Base-by-base conservation (phyloP, 2,888 invertebrate species). In the Latrodectus elegans region DNA sequence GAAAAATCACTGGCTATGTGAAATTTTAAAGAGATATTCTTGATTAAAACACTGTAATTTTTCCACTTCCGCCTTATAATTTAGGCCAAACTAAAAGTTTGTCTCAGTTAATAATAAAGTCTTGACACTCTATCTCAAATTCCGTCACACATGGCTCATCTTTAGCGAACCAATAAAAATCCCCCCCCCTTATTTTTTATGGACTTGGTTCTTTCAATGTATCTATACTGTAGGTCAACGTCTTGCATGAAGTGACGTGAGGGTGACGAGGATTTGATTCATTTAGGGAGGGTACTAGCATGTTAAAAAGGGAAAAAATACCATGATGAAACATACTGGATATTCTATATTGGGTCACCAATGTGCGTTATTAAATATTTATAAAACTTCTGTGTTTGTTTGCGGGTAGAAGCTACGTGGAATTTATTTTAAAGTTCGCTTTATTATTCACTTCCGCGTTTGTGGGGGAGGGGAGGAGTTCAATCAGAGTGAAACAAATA, bases 111-210 rank as follows among this genome's bases (percentile, higher is more conserved):
- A 55, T 52, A 67, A 22, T 8, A 17, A 55, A 38, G 6, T 67
- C 22, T 26, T 15, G 52, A 53, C n/a, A 38, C 71, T 11, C 70
- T n/a, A 53, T 64, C 72, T n/a, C 49, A 26, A 49, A 49, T n/a
- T 22, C 17, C 82, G 74, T 83, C 82, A 83, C 82, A 83, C 82
- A 75, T 83, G 75, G 75, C 60, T 83, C 75, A 83, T 68, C 82
- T 70, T 83, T 83, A 75, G 55, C 26, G 49, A 64, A 83, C 17
- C 26, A 52, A 75, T 70, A 75, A 53, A 81, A 83, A 75, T 75
- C 55, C 75, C n/a, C 60, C 38, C 52, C 52, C 52, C 26, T 77
- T 67, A 67, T 51, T 26, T 52, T 65, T 73, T 74, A 64, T 17
- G 60, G 14, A 60, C 65, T 55, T 38, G 38, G 38, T 38, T 38